phyloP scores from a whole-genome alignment of 2,113 vertebrate genomes.

The Chamaetylas fuelleborni region DNA sequence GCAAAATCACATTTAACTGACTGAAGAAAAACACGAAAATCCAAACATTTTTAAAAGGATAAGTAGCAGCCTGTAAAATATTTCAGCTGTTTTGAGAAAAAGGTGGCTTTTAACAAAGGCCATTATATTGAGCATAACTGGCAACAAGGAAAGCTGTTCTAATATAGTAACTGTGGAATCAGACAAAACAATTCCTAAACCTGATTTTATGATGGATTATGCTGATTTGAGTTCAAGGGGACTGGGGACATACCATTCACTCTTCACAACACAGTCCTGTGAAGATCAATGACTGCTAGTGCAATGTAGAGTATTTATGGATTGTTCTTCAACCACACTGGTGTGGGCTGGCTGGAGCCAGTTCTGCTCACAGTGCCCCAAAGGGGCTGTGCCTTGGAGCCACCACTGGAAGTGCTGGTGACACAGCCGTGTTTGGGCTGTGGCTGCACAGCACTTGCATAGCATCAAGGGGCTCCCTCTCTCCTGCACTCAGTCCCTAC shows the following conservation, averaged over 20 bases:
- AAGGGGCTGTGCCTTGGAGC: background rate
- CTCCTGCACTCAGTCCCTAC: background rate
- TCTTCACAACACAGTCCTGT: background rate
- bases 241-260: background rate
- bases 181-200: background rate
- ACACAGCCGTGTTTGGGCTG: fast-evolving
- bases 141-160: background rate
- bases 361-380: background rate
- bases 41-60: background rate
- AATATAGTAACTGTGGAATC: background rate
- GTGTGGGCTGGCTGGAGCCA: background rate
- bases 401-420: fast-evolving
- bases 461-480: background rate
- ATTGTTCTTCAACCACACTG: fast-evolving
- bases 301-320: fast-evolving
- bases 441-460: background rate
- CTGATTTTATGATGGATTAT: background rate
- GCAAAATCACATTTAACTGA: background rate
- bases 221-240: background rate
- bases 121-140: background rate
- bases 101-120: background rate
- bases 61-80: background rate
- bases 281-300: background rate
- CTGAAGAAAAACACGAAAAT: background rate
- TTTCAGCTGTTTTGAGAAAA: background rate